Base-by-base conservation (phyloP, 1,140 invertebrate genomes). In the Oryzaephilus surinamensis region DNA sequence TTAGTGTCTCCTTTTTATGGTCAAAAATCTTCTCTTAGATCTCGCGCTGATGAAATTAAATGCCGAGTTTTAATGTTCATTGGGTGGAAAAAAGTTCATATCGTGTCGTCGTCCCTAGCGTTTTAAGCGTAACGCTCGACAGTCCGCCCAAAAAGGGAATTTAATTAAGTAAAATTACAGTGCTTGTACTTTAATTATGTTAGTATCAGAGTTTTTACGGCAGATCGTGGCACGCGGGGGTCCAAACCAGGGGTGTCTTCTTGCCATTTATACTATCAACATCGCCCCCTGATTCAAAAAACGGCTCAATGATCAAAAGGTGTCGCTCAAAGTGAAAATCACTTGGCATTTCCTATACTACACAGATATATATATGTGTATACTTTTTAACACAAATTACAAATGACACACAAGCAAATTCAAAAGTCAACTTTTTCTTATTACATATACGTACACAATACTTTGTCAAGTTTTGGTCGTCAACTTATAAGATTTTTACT, bases 131-230 rank as follows among this genome's bases (percentile, higher is more conserved):
- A 38, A 38, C 45, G 43, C 48, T 51, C 45, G 40, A 12, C 39
- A 20, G 30, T 51, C 45, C 33, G 38, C 41, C 50, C 46, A 58
- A 62, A 64, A 63, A 66, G 62, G 60, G 63, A 66, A 66, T 66
- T 66, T 66, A 66, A 66, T 66, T 66, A 66, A 65, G 64, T 65
- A 58, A 66, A 66, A 65, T 66, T 66, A 66, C 64, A 58, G 57
- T 61, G 64, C 64, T 65, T 66, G 64, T 66, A 60, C 56, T 65
- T 66, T 66, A 66, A 66, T 66, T 66, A 66, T 66, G 61, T 65
- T 63, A 64, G 60, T 65, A 64, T 64, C 60, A 59, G 62, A 61
- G 48, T 61, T 61, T 61, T 61, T 61, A 58, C 57, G 54, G 51
- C 51, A 46, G n/a, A n/a, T n/a, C n/a, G n/a, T n/a, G n/a, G n/a